phyloP scores from a whole-genome alignment of 2,113 vertebrate genomes.

The Scopus umbretta region DNA sequence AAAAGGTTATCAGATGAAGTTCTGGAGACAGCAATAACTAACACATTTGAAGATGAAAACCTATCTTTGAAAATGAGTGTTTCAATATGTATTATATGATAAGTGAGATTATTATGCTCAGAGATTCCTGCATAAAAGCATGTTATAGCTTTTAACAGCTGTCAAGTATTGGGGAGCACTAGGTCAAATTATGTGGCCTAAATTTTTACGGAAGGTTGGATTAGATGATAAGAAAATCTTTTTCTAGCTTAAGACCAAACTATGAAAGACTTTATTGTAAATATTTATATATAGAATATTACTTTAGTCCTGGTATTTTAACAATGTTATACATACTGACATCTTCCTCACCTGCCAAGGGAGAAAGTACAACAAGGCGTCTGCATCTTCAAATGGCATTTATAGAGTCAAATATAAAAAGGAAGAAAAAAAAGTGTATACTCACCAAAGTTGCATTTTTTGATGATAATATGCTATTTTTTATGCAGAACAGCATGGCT shows the following conservation, averaged over 20 bases:
- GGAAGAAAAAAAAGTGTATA: neutral
- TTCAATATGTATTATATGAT: no score
- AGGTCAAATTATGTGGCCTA: neutral
- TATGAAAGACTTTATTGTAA: neutral
- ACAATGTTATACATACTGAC: neutral
- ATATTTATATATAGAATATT: no score
- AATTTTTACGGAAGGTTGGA: neutral
- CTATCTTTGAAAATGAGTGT: no score
- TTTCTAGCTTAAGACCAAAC: neutral
- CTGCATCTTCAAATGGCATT: neutral
- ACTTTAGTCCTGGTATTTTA: no score
- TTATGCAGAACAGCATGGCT: constrained; percentile 88
- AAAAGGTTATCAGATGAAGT: neutral
- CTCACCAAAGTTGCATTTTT: constrained; percentile 81
- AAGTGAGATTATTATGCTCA: neutral
- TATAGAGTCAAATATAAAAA: neutral
- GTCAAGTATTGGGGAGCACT: neutral
- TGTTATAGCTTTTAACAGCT: neutral
- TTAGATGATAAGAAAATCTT: neutral
- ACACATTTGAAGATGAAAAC: neutral
- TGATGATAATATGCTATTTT: constrained; percentile 70
- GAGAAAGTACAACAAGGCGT: neutral
- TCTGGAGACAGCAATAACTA: neutral
- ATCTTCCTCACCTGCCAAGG: neutral
- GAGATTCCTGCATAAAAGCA: neutral